Evolutionary conservation across 37 sponge, comb jelly and placozoan species (phyloP).

Genomic region (Chondrilla cf. caribensis): DNA sequence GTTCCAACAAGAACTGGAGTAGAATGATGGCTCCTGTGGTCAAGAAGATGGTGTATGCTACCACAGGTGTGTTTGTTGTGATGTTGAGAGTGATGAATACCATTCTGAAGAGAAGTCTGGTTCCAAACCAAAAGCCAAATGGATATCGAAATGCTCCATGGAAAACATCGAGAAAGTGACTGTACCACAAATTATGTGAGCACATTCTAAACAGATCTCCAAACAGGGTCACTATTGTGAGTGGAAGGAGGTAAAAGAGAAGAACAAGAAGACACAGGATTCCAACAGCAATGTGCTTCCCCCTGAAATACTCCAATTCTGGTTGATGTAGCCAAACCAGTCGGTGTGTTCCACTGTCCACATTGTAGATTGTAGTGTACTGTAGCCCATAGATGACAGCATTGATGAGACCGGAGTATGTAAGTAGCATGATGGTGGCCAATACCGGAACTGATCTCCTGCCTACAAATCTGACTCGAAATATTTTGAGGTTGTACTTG

Average conservation of each 20-base stretch:
- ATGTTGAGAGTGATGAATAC: background rate
- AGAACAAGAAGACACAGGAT: background rate
- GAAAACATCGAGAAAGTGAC: slow-evolving; percentile 2
- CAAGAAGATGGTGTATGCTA: background rate
- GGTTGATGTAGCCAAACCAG: slow-evolving; percentile 1
- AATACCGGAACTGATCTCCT: slow-evolving; percentile 22
- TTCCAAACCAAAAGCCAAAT: slow-evolving; percentile 10
- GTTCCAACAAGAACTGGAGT: background rate
- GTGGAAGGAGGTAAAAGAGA: background rate
- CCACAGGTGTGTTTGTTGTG: background rate
- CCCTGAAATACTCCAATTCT: background rate
- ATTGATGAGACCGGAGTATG: background rate
- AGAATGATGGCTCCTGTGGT: background rate
- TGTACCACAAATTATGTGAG: background rate
- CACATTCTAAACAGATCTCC: background rate
- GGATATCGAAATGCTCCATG: background rate
- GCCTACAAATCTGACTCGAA: background rate
- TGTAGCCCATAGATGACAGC: background rate
- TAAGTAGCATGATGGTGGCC: slow-evolving; percentile 20
- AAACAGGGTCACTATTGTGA: slow-evolving; percentile 9
- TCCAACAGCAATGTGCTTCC: slow-evolving; percentile 5
- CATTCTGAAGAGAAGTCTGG: background rate
- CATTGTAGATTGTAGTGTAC: slow-evolving; percentile 4
- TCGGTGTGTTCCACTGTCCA: too few relatives aligned
- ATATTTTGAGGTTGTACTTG: slow-evolving; percentile 3